phyloP scores from a whole-genome alignment of 35 echinoderm and acorn worm genomes.

The Eucidaris tribuloides region DNA sequence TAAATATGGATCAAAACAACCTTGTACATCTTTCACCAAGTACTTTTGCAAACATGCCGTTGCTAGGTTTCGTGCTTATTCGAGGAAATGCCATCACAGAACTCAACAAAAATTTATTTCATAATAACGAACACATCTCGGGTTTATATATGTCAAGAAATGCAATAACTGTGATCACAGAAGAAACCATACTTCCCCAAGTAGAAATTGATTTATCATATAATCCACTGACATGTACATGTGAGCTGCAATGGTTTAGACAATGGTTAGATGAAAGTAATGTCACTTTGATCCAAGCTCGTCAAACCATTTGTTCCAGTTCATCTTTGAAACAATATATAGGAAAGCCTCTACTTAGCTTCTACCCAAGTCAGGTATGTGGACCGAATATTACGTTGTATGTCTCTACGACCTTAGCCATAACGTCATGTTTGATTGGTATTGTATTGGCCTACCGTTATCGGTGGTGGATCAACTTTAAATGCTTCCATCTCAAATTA shows the following conservation, averaged over 20 bases:
- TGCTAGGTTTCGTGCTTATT: not conserved
- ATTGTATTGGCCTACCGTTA: not conserved
- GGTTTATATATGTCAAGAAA: not conserved
- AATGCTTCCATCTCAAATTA: not conserved
- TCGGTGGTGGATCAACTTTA: slow-evolving; percentile 4
- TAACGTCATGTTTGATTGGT: not conserved
- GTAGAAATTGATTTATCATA: not conserved
- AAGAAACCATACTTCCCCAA: not conserved
- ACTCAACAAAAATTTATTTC: not conserved
- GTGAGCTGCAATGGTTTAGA: not conserved
- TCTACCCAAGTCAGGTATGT: not conserved
- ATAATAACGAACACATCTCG: not conserved
- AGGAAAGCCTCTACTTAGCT: not conserved
- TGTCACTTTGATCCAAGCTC: not conserved
- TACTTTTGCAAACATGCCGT: not conserved
- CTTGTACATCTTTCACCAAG: not conserved
- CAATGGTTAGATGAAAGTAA: not conserved
- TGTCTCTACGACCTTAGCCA: not conserved
- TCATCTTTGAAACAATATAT: not conserved
- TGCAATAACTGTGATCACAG: not conserved
- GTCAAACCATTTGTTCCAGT: not conserved
- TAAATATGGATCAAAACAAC: not conserved
- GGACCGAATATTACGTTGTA: not conserved
- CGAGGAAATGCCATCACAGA: not conserved
- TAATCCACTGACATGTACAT: not conserved